These are phyloP conservation scores for Apus apus DNA, from an alignment of 2,113 vertebrate species.

Conservation along the genomic window DNA sequence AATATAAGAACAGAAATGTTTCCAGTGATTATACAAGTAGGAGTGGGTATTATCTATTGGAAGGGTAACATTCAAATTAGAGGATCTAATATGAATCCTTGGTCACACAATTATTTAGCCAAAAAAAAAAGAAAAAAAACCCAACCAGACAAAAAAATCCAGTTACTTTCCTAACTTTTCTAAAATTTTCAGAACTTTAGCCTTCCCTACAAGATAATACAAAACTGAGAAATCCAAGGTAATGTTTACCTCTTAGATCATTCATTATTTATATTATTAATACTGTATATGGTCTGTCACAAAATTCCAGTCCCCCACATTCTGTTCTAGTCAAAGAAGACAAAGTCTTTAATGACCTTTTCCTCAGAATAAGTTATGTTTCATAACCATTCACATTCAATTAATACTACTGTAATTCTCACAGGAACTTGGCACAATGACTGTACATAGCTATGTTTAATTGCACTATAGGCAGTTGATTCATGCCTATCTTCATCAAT, in stretches of 20 bases:
- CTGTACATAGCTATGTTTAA: neutral
- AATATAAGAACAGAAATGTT: neutral
- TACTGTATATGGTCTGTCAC: neutral
- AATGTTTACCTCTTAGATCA: neutral
- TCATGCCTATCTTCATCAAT: neutral
- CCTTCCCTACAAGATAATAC: neutral
- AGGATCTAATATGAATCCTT: neutral
- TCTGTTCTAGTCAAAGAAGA: neutral
- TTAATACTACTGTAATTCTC: neutral
- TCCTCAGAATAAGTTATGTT: neutral
- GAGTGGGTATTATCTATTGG: neutral
- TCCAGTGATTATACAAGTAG: neutral
- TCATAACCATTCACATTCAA: neutral
- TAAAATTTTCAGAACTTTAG: neutral
- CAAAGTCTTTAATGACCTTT: neutral
- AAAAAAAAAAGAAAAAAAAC: neutral
- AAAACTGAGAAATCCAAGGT: neutral
- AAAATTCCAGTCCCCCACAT: neutral
- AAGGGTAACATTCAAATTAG: neutral
- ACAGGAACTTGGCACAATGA: neutral
- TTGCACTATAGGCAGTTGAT: neutral
- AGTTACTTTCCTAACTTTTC: neutral
- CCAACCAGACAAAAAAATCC: no score
- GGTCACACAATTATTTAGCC: neutral
- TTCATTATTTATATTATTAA: neutral